Conservation (phyloP, 1,140 invertebrate genomes). For the Tetragnatha versicolor region DNA sequence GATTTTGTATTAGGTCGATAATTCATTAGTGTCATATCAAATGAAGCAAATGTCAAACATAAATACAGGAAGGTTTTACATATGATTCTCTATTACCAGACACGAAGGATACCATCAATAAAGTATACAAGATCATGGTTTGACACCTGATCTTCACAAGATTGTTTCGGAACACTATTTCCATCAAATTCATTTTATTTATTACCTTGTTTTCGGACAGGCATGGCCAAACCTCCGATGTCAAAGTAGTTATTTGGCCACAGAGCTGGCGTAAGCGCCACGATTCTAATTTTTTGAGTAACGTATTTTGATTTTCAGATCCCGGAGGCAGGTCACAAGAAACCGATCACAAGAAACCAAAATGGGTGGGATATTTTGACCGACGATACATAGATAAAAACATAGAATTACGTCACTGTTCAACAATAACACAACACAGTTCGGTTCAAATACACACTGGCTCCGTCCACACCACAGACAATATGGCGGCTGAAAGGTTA, state of each 20-base stretch:
- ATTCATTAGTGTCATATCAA: no score
- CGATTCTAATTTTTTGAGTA: conserved; percentile 40
- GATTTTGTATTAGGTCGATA: no score
- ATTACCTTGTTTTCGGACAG: conserved; percentile 53
- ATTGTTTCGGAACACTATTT: conserved; percentile 12
- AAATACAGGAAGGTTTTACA: no score
- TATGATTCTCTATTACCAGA: no score
- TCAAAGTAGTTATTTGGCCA: conserved; percentile 53
- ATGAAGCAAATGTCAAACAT: no score
- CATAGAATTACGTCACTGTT: conserved; percentile 32
- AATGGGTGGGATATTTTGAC: background rate
- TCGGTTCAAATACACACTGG: background rate
- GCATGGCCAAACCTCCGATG: conserved; percentile 51
- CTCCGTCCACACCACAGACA: conserved; percentile 34
- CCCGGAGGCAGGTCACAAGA: background rate
- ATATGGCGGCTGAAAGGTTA: conserved; percentile 53
- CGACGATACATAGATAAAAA: conserved; percentile 32
- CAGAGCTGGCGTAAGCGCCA: conserved; percentile 46
- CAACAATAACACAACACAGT: conserved; percentile 8
- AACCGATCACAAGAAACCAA: conserved; percentile 10
- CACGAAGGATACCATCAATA: no score
- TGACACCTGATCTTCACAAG: no score
- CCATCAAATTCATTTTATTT: background rate
- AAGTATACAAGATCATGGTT: no score
- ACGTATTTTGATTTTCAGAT: conserved; percentile 16